These are phyloP conservation scores for Tetramorium bicarinatum DNA, from an alignment of 2,888 invertebrate genomes.

Conservation along the genomic window DNA sequence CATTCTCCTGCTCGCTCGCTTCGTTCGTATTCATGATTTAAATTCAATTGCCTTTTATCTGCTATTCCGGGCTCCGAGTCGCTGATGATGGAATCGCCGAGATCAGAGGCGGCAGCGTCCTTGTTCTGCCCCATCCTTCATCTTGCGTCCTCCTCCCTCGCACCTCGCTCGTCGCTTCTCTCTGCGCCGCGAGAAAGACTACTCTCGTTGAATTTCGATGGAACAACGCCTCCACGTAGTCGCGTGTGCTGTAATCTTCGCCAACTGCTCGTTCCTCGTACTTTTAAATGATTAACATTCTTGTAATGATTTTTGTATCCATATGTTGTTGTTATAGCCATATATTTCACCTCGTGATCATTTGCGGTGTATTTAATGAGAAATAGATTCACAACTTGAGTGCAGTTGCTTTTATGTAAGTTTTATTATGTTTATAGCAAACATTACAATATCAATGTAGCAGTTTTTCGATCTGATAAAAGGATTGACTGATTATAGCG, in stretches of 20 bases:
- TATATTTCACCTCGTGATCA: not conserved
- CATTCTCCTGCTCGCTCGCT: conserved; percentile 74
- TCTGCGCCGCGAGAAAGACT: not conserved
- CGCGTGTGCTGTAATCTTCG: not conserved
- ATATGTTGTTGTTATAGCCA: not conserved
- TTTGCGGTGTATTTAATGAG: not conserved
- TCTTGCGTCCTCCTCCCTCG: conserved; percentile 55
- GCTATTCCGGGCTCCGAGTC: conserved; percentile 81
- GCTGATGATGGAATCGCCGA: conserved; percentile 82
- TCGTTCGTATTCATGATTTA: conserved; percentile 86
- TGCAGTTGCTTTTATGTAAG: not conserved
- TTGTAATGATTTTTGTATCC: not conserved
- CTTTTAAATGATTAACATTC: not conserved
- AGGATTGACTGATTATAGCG: not conserved
- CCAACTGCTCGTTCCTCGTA: not conserved
- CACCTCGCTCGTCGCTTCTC: conserved; percentile 41
- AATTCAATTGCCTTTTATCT: conserved; percentile 86
- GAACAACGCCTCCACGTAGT: conserved; percentile 7
- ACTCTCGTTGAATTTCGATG: conserved; percentile 40
- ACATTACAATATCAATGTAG: not conserved
- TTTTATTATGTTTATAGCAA: not conserved
- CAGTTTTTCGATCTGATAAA: not conserved
- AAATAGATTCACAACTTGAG: not conserved
- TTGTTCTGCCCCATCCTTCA: conserved; percentile 60
- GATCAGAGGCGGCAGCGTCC: conserved; percentile 75